Percentiles rank a stretch among this genome's conserved stretches.
These are phyloP conservation scores for Oscarella lobularis DNA, from an alignment of 37 sponge, comb jelly and placozoan genomes.

Conservation along the genomic window DNA sequence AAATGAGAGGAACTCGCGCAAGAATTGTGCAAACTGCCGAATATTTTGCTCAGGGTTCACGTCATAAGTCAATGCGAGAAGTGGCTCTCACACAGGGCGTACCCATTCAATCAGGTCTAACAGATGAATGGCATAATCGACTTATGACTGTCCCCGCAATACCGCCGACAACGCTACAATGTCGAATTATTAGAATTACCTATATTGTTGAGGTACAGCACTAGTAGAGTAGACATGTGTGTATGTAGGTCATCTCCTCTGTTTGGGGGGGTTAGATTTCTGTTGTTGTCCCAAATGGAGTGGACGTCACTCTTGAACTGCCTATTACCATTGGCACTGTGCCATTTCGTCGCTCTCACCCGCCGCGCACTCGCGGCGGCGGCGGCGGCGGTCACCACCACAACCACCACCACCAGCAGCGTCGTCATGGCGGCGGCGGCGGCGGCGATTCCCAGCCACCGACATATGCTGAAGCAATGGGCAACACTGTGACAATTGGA, in stretches of 20 bases:
- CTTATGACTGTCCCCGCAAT: conserved; percentile 13
- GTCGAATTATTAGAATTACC: conserved; percentile 12
- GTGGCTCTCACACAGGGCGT: neutral
- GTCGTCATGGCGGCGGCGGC: too few relatives aligned
- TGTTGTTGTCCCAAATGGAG: conserved; percentile 13
- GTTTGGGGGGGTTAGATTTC: too few relatives aligned
- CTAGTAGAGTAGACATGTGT: too few relatives aligned
- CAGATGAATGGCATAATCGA: neutral
- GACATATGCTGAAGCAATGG: neutral
- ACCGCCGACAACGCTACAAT: conserved; percentile 8
- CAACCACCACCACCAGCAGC: too few relatives aligned
- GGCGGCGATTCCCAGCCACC: too few relatives aligned
- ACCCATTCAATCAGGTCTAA: neutral
- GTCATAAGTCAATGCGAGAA: neutral
- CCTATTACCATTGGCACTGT: conserved; percentile 30
- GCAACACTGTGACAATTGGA: neutral
- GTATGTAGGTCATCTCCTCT: too few relatives aligned
- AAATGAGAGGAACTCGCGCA: neutral
- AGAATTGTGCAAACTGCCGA: neutral
- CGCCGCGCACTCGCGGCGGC: too few relatives aligned
- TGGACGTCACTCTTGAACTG: conserved; percentile 11
- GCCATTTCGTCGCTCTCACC: conserved; percentile 7
- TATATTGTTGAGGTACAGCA: conserved; percentile 13
- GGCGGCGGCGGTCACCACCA: too few relatives aligned
- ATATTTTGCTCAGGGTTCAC: neutral